Percentiles rank a stretch among this genome's conserved stretches.
Conservation (phyloP, 2,797 vertebrate genomes). For the Carcharodon carcharias region DNA sequence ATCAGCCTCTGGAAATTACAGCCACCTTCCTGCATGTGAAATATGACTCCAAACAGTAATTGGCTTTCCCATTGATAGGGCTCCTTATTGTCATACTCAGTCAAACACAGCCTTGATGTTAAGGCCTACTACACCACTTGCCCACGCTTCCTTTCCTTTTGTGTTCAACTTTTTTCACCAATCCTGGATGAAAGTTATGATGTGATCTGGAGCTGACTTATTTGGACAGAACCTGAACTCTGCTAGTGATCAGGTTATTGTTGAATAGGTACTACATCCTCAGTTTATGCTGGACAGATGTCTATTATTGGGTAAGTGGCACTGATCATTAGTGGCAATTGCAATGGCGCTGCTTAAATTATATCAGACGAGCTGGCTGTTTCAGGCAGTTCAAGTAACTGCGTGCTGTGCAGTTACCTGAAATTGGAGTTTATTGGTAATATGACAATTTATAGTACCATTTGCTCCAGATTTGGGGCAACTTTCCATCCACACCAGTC, state of each 20-base stretch:
- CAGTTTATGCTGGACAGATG: background rate
- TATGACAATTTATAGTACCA: background rate
- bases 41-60: background rate
- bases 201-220: background rate
- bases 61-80: background rate
- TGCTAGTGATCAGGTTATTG: background rate
- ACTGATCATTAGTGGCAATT: background rate
- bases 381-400: background rate
- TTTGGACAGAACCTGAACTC: background rate
- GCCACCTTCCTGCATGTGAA: background rate
- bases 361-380: background rate
- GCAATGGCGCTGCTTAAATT: background rate
- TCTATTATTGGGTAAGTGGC: background rate
- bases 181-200: background rate
- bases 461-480: background rate
- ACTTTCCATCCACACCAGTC: background rate
- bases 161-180: background rate
- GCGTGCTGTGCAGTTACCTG: background rate
- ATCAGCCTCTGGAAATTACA: background rate
- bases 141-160: background rate
- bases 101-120: background rate
- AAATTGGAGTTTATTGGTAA: background rate
- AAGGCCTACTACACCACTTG: background rate
- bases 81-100: background rate
- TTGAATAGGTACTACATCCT: background rate